Conservation (phyloP, 1,140 invertebrate species). For the Aphaenogaster rudis region DNA sequence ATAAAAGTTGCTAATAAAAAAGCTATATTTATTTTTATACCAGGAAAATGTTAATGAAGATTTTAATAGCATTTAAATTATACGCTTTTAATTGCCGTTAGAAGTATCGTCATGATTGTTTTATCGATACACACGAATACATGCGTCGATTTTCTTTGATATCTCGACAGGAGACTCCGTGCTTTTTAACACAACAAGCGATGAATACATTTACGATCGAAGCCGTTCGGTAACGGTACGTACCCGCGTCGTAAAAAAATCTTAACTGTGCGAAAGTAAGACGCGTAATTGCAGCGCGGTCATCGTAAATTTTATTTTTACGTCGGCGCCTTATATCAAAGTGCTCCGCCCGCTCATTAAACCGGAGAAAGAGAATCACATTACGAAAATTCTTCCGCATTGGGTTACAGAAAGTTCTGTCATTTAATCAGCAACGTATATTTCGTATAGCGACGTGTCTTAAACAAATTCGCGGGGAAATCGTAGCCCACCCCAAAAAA, state of each 20-base stretch:
- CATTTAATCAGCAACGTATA: background rate
- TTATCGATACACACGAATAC: background rate
- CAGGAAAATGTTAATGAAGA: background rate
- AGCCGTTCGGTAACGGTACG: slow-evolving; percentile 57
- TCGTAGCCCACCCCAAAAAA: background rate
- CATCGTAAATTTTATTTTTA: slow-evolving; percentile 61
- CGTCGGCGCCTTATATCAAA: background rate
- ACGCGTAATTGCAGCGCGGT: slow-evolving; percentile 25
- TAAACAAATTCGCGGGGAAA: background rate
- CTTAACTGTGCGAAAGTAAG: slow-evolving; percentile 39
- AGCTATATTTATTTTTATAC: background rate
- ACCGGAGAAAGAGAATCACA: background rate
- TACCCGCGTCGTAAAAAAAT: slow-evolving; percentile 14
- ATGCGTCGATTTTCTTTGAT: slow-evolving; percentile 11
- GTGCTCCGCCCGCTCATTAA: slow-evolving; percentile 21
- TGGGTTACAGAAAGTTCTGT: background rate
- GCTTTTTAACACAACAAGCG: background rate
- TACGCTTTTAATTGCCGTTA: slow-evolving; percentile 35
- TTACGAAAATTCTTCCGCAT: background rate
- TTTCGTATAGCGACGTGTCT: background rate
- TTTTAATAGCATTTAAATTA: slow-evolving; percentile 46
- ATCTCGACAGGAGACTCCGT: background rate
- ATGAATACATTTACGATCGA: slow-evolving; percentile 23
- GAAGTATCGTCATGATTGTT: slow-evolving; percentile 4
- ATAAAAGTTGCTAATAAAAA: slow-evolving; percentile 8